Percentiles rank a stretch among this genome's conserved stretches.
Conservation (phyloP, 1,140 invertebrate species). For the Drosophila repleta region DNA sequence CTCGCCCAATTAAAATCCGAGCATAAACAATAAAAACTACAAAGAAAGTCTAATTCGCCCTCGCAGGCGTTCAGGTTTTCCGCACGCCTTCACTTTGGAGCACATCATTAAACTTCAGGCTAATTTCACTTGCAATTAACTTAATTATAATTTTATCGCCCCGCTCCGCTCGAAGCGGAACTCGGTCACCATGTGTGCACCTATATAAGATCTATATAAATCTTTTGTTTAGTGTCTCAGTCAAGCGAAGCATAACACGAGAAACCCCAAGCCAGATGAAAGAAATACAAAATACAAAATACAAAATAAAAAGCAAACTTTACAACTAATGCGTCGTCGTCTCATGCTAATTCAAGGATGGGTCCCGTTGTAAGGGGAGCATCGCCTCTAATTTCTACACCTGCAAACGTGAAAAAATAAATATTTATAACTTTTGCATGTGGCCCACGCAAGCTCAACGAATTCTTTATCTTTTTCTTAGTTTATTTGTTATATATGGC, state of each 20-base stretch:
- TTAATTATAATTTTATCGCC: conserved; percentile 76
- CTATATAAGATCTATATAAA: conserved; percentile 50
- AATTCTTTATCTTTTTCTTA: conserved; percentile 40
- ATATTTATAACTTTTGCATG: conserved; percentile 63
- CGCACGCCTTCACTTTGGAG: conserved; percentile 53
- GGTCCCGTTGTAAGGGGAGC: not conserved
- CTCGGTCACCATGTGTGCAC: conserved; percentile 56
- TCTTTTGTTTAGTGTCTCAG: conserved; percentile 34
- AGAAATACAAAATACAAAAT: conserved; percentile 2
- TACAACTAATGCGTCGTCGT: conserved; percentile 14
- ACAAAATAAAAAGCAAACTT: conserved; percentile 18
- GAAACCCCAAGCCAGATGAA: conserved; percentile 23
- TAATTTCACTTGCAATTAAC: conserved; percentile 81
- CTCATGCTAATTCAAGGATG: conserved; percentile 48
- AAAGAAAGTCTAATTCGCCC: conserved; percentile 37
- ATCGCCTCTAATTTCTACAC: conserved; percentile 40
- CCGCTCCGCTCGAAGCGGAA: conserved; percentile 38
- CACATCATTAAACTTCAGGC: conserved; percentile 71
- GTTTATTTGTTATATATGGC: conserved; percentile 46
- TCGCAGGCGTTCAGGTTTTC: conserved; percentile 15
- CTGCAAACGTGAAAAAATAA: conserved; percentile 56
- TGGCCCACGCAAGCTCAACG: conserved; percentile 53
- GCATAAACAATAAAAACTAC: conserved; percentile 35
- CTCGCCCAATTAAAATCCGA: conserved; percentile 9
- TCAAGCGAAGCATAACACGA: conserved; percentile 58